Percentiles rank a stretch among this genome's conserved stretches.
Evolutionary conservation across 2,888 invertebrate genomes (phyloP).

Genomic region (Petrolisthes cinctipes): DNA sequence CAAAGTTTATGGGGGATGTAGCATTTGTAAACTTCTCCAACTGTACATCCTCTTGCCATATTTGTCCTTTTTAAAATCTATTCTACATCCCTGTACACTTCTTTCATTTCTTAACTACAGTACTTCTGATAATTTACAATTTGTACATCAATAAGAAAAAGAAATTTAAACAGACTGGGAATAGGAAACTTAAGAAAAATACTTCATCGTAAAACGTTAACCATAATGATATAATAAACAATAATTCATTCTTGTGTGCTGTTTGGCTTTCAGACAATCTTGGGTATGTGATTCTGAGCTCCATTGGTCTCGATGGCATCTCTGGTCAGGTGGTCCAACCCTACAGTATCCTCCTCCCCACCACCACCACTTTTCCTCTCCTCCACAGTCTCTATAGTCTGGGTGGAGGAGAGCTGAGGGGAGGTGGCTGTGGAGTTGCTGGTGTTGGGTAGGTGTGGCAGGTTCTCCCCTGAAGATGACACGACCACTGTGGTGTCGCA

Average conservation of each 20-base stretch:
- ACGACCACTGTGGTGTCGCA: slow-evolving; percentile 22
- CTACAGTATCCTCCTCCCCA: slow-evolving; percentile 16
- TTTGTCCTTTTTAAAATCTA: too few relatives aligned
- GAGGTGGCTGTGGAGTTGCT: neutral
- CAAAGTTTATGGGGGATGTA: too few relatives aligned
- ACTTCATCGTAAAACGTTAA: too few relatives aligned
- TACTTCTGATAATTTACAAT: too few relatives aligned
- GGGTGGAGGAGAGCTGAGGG: neutral
- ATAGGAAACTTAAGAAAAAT: too few relatives aligned
- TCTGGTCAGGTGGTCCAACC: slow-evolving; percentile 29
- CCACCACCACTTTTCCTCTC: slow-evolving; percentile 34
- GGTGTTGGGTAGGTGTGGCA: slow-evolving; percentile 14
- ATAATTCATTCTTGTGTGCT: neutral
- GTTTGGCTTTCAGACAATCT: slow-evolving; percentile 27
- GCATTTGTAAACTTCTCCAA: too few relatives aligned
- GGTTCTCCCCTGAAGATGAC: slow-evolving; percentile 34
- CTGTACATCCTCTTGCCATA: too few relatives aligned
- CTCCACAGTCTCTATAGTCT: slow-evolving; percentile 7
- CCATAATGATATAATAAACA: neutral
- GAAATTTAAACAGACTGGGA: too few relatives aligned
- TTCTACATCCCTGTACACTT: too few relatives aligned
- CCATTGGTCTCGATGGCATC: slow-evolving; percentile 50
- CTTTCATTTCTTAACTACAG: too few relatives aligned
- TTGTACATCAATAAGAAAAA: too few relatives aligned
- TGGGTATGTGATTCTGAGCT: slow-evolving; percentile 49